phyloP scores from a whole-genome alignment of 1,140 invertebrate genomes.

The Trichogramma pretiosum region DNA sequence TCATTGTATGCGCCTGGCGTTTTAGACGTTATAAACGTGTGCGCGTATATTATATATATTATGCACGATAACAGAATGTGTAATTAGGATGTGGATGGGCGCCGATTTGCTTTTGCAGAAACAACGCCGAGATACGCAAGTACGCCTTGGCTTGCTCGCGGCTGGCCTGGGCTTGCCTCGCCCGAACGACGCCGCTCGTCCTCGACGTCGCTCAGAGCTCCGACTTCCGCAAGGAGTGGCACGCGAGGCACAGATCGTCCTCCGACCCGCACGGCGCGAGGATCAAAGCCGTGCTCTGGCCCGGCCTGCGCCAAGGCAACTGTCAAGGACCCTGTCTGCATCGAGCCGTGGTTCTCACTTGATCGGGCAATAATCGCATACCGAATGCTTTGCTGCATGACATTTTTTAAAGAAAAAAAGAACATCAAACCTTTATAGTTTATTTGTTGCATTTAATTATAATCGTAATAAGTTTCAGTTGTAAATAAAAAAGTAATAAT shows the following conservation, averaged over 20 bases:
- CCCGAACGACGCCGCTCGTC: conserved; percentile 38
- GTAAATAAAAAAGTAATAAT: background rate
- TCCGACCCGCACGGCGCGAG: conserved; percentile 45
- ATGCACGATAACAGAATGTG: too few relatives aligned
- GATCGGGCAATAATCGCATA: too few relatives aligned
- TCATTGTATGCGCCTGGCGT: too few relatives aligned
- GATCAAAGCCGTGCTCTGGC: conserved; percentile 65
- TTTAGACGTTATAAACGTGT: too few relatives aligned
- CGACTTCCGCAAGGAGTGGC: conserved; percentile 51
- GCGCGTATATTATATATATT: too few relatives aligned
- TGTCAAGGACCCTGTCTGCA: conserved; percentile 57
- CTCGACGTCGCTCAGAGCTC: conserved; percentile 29
- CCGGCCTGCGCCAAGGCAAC: conserved; percentile 56
- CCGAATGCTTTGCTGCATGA: too few relatives aligned
- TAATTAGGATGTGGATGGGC: too few relatives aligned
- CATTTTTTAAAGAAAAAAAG: too few relatives aligned
- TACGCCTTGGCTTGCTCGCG: conserved; percentile 58
- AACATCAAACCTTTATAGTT: too few relatives aligned
- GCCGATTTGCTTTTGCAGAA: background rate
- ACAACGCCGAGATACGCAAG: conserved; percentile 50
- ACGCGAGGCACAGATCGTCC: conserved; percentile 58
- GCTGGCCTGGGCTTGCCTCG: conserved; percentile 57
- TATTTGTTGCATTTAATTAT: too few relatives aligned
- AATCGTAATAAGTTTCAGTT: too few relatives aligned
- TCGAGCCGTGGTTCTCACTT: conserved; percentile 66